These are phyloP conservation scores for Aphidius ervi DNA, from an alignment of 1,140 invertebrate genomes.

Conservation along the genomic window DNA sequence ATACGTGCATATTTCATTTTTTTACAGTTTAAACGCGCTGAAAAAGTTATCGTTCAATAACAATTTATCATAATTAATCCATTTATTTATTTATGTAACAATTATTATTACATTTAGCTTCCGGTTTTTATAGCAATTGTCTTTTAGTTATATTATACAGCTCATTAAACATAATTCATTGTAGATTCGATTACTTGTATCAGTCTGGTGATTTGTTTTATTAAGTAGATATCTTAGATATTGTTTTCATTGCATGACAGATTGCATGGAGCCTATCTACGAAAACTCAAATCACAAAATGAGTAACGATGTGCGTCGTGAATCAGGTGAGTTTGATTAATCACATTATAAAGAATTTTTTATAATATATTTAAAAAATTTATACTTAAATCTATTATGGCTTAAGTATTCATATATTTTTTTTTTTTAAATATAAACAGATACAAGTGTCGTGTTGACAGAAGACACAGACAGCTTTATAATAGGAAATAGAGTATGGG, in stretches of 20 bases:
- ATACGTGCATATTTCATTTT: too few relatives aligned
- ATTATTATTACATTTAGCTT: too few relatives aligned
- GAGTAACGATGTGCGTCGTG: slow-evolving; percentile 64
- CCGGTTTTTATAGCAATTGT: too few relatives aligned
- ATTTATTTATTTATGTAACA: too few relatives aligned
- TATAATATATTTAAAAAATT: neutral
- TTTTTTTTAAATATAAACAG: slow-evolving; percentile 48
- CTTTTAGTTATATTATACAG: too few relatives aligned
- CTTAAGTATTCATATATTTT: too few relatives aligned
- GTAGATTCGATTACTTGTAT: neutral
- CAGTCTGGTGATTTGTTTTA: slow-evolving; percentile 23
- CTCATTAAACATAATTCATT: neutral
- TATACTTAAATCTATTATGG: neutral
- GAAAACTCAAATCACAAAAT: slow-evolving; percentile 63
- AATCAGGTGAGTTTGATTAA: slow-evolving; percentile 60
- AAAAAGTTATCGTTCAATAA: too few relatives aligned
- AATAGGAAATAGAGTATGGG: slow-evolving; percentile 91
- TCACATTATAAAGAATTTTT: neutral
- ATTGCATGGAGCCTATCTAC: slow-evolving; percentile 66
- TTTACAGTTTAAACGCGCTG: too few relatives aligned
- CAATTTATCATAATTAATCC: too few relatives aligned
- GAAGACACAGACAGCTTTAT: slow-evolving; percentile 93
- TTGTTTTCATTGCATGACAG: slow-evolving; percentile 56
- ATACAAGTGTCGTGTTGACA: slow-evolving; percentile 78
- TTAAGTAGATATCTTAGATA: slow-evolving; percentile 44